Evolutionary conservation across 1,140 invertebrate genomes (phyloP), one percentile per base, ranked within the genome.

Genomic region (Lordiphosa collinella): DNA sequence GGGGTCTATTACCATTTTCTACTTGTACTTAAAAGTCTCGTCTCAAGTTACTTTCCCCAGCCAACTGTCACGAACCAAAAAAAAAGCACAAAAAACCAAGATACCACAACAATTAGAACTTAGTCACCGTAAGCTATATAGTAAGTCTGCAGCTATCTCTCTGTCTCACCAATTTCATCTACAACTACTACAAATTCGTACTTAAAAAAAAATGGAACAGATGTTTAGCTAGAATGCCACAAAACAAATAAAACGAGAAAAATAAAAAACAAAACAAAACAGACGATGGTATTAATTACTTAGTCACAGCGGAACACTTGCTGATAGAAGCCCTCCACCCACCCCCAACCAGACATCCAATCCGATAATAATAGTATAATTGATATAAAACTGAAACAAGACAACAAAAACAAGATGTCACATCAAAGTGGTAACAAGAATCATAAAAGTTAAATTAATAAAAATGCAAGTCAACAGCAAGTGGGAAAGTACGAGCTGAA

Each of bases 241-340:
- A 41, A 46, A 4, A 49, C 35, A 34, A 6, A 53, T 38, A 57
- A 40, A 16, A 18, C 7, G 6, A 44, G 41, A 3, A 53, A 34
- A 22, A 37, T 22, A 12, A n/a, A 55, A 43, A 3, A 46, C 32
- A 22, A 4, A 48, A 50, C 49, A 35, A 60, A 66, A 12, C 40
- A 49, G 48, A 51, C 14, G 37, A 63, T 38, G 35, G 32, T 50
- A 68, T 78, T 73, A 78, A 63, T 79, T 78, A 73, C 75, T 69
- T 44, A 67, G 50, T 38, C 35, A 55, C 43, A 58, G 40, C 22
- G 41, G 41, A 44, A 44, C 41, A 44, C 41, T 44, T 44, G 41
- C 41, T 25, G 22, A 44, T 13, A 44, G 11, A 44, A 29, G 9
- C 22, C 18, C 18, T 22, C 3, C 4, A 22, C 18, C 22, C 22